phyloP scores from a whole-genome alignment of 1,140 invertebrate genomes.

The Lucilia sericata region DNA sequence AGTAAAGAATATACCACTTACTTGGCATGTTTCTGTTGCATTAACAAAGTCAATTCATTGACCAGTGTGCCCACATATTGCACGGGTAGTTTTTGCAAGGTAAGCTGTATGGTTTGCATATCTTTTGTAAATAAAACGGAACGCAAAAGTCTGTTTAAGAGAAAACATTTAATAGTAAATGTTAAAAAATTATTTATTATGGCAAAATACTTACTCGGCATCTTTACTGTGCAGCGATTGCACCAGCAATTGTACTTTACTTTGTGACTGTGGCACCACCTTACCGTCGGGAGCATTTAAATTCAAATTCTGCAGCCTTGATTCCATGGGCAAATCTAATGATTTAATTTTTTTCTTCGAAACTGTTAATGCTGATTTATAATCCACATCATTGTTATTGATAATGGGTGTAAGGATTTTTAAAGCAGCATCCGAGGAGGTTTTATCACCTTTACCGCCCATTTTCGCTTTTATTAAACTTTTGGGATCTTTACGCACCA shows the following conservation, averaged over 20 bases:
- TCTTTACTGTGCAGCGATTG: conserved; percentile 85
- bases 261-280: conserved; percentile 70
- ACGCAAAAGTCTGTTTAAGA: conserved; percentile 68
- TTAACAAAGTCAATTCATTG: conserved; percentile 72
- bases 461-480: conserved; percentile 51
- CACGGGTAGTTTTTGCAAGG: conserved; percentile 74
- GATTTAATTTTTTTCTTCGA: conserved; percentile 69
- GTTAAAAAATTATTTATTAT: background rate
- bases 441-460: conserved; percentile 63
- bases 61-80: conserved; percentile 74
- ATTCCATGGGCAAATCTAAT: conserved; percentile 81
- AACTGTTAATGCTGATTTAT: conserved; percentile 59
- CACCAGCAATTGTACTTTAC: conserved; percentile 79
- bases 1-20: conserved; percentile 65
- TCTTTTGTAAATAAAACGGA: conserved; percentile 72
- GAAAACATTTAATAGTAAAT: conserved; percentile 7
- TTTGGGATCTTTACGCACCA: conserved; percentile 71
- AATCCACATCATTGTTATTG: conserved; percentile 62
- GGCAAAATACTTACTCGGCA: conserved; percentile 67
- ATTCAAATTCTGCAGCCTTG: conserved; percentile 78
- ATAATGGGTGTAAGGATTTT: conserved; percentile 70
- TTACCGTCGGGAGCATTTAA: conserved; percentile 64
- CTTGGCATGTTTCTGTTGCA: conserved; percentile 74
- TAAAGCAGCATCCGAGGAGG: conserved; percentile 56
- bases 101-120: conserved; percentile 72